These are phyloP conservation scores for Myotis myotis DNA, from an alignment of 2,797 vertebrate species.

Conservation along the genomic window DNA sequence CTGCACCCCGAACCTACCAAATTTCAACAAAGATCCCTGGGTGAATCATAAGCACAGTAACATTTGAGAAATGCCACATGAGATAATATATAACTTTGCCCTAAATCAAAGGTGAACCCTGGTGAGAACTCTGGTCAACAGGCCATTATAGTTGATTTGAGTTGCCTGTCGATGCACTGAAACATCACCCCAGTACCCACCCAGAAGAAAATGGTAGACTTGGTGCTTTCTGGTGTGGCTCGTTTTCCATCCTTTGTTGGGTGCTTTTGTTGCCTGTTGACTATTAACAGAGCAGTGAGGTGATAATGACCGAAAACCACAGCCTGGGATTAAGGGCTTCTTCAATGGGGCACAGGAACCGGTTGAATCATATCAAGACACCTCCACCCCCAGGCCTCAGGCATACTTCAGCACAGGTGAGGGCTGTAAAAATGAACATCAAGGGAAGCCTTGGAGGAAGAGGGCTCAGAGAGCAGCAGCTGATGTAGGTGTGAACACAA, in stretches of 20 bases:
- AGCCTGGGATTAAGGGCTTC: background rate
- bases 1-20: background rate
- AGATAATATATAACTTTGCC: background rate
- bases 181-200: background rate
- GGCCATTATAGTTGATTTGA: background rate
- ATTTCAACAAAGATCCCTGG: background rate
- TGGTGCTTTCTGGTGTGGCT: background rate
- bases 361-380: constrained; percentile 31
- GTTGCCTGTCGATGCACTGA: accelerated
- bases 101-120: background rate
- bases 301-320: constrained; percentile 14
- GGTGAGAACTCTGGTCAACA: background rate
- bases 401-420: background rate
- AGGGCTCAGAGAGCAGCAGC: background rate
- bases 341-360: background rate
- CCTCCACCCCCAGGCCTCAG: background rate
- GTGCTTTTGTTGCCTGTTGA: background rate
- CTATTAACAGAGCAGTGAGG: background rate
- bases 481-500: background rate
- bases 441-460: background rate
- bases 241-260: background rate
- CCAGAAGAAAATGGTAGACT: background rate
- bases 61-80: background rate
- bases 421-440: background rate
- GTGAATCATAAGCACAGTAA: background rate